Percentiles rank a stretch among this genome's conserved stretches.
Conservation (phyloP, 1,140 invertebrate species). For the Conus ventricosus region DNA sequence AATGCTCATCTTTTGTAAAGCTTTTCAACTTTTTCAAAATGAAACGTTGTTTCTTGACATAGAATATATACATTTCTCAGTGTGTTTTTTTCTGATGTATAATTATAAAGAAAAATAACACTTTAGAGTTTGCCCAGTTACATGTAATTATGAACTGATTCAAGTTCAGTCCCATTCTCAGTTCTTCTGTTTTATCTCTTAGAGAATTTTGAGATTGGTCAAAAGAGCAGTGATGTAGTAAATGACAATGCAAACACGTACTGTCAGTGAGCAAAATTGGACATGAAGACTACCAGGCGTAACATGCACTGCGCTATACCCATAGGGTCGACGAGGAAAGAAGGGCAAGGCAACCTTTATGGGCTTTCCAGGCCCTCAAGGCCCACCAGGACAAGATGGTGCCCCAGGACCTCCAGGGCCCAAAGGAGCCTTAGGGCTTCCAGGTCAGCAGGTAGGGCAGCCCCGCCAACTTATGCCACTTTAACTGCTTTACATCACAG, state of each 20-base stretch:
- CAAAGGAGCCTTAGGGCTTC: slow-evolving; percentile 51
- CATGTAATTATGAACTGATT: too few species aligned
- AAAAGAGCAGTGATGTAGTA: too few species aligned
- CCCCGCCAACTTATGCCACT: neutral
- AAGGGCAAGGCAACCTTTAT: slow-evolving; percentile 49
- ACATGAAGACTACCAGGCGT: neutral
- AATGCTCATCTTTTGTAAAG: too few species aligned
- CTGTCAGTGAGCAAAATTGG: too few species aligned
- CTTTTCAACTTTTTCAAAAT: neutral
- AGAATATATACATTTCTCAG: neutral
- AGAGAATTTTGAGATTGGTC: too few species aligned
- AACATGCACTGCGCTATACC: slow-evolving; percentile 2
- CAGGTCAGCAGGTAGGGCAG: slow-evolving; percentile 52
- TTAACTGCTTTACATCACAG: too few species aligned
- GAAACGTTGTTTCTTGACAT: neutral
- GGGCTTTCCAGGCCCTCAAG: slow-evolving; percentile 53
- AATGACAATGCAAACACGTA: too few species aligned
- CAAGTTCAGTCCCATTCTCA: too few species aligned
- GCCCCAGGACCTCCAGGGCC: slow-evolving; percentile 49
- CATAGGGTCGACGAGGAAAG: slow-evolving; percentile 45
- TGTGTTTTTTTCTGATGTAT: too few species aligned
- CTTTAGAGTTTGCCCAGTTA: too few species aligned
- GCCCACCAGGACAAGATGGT: slow-evolving; percentile 49
- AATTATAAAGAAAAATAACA: too few species aligned
- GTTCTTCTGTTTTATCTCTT: too few species aligned